These are phyloP conservation scores for Malurus alboscapulatus DNA, from an alignment of 2,113 vertebrate species.

Conservation along the genomic window DNA sequence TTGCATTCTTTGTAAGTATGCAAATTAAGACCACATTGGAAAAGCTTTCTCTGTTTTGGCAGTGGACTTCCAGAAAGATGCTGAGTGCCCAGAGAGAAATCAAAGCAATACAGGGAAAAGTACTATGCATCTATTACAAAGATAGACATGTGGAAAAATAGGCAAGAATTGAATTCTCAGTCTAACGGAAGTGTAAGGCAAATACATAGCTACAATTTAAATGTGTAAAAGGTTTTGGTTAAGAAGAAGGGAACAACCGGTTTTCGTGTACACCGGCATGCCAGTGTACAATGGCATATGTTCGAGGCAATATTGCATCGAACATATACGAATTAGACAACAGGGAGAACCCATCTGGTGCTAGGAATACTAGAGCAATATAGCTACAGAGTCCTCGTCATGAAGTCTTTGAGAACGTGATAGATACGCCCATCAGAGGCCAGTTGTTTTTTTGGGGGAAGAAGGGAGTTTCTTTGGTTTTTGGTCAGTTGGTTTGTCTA, in stretches of 20 bases:
- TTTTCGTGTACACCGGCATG: neutral
- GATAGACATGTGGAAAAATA: neutral
- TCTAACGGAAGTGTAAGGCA: neutral
- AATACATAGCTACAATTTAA: neutral
- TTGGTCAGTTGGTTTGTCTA: neutral
- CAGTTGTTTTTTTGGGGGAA: fast-evolving
- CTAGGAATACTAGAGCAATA: neutral
- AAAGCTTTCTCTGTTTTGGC: neutral
- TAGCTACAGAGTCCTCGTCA: neutral
- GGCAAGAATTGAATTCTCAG: neutral
- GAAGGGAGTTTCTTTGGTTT: neutral
- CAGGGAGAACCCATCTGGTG: neutral
- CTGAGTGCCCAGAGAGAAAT: neutral
- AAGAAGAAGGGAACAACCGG: neutral
- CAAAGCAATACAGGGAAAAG: neutral
- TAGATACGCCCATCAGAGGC: neutral
- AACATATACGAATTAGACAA: neutral
- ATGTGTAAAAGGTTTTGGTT: neutral
- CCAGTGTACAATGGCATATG: too few species aligned
- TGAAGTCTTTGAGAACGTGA: neutral
- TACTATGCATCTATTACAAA: neutral
- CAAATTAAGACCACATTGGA: neutral
- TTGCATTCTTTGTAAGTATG: neutral
- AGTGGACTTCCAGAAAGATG: neutral
- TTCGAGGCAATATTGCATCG: neutral